Evolutionary conservation across 2,113 vertebrate species (phyloP), one percentile per base, ranked within the genome.

Genomic region (Cryptomyrus ogoouensis): DNA sequence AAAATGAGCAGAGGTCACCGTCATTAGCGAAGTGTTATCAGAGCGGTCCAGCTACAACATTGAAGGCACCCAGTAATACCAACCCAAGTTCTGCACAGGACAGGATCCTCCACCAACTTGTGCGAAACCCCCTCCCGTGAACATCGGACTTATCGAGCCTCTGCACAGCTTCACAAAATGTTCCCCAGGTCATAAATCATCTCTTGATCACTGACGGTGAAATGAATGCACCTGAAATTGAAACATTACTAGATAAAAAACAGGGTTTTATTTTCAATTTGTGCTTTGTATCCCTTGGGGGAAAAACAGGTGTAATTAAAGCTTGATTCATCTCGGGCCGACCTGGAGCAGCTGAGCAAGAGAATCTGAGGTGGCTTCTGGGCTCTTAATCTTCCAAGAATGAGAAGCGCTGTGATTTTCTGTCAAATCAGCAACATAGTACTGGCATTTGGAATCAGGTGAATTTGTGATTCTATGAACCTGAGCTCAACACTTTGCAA

Each of bases 11-110:
- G 49, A 70, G 21, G n/a, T 39, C 27, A 83, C 46, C 46, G 84
- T 88, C 90, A 91, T 92, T 92, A 92, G 89, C 49, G 13, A n/a
- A 19, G 89, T 50, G 87, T 91, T 92, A 92, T 92, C 92, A 83
- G 56, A 50, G 31, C 85, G 19, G 31, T 90, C 66, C 92, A 91
- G 90, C 89, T 86, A 84, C 27, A 50, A 83, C 6, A n/a, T 39
- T 42, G 88, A 50, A 27, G 47, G 49, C 74, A 56, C 70, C 77
- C 15, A 89, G 62, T 90, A 89, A 58, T 19, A 52, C 27, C 21
- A 39, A 88, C 80, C 70, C 44, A 66, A 66, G 87, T 88, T 66
- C 52, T 31, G 35, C 10, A 44, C 58, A 74, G 80, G 70, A 42
- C 86, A 83, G 58, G 74, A 53, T 66, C 6, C 44, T 24, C 50